Base-by-base conservation (phyloP, 2,113 vertebrate species). In the Tragelaphus imberbis region DNA sequence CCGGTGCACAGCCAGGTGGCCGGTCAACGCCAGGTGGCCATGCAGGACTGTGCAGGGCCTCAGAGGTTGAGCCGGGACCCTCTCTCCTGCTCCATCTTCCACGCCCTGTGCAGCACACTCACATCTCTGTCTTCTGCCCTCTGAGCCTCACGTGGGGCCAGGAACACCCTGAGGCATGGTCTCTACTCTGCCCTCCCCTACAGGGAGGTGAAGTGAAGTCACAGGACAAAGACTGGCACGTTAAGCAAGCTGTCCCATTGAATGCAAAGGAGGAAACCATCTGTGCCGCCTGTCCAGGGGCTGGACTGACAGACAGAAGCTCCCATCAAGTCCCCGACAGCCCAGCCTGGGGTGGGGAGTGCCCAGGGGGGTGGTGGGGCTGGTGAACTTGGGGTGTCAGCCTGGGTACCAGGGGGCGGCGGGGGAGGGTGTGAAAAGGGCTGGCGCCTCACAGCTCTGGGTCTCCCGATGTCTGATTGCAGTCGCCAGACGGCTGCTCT, bases 371-470 rank as follows among this genome's bases (percentile, higher is more conserved):
- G 8, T 16, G 23, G 28, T 0, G 7, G 44, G n/a, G 9, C n/a
- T 1, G 65, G n/a, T 36, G 65, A 71, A 36, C 17, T 71, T 21
- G 9, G 33, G n/a, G n/a, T 71, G n/a, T 23, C 68, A 71, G 68
- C n/a, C n/a, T 36, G 79, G 47, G 79, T 51, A 3, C 47, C 9
- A 0, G 47, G 15, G 8, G 16, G 44, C 2, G 1, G 15, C 1
- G 16, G 28, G 9, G 16, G 6, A 33, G 16, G 47, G 28, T 33
- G 16, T 51, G 47, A 6, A 19, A 30, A 12, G 16, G 28, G 28
- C 9, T 5, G 17, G 28, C 0, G 9, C 47, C 47, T 51, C 28
- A 0, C 79, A 33, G 1, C 27, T 21, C 28, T 16, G 0, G 1
- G 53, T 56, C 33, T 93, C 16, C 4, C 90, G 9, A 95, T 10